A percentile compares a stretch with the other conserved stretches of the same genome.
Conservation (phyloP, 2,797 vertebrate genomes). For the Linurgus olivaceus region DNA sequence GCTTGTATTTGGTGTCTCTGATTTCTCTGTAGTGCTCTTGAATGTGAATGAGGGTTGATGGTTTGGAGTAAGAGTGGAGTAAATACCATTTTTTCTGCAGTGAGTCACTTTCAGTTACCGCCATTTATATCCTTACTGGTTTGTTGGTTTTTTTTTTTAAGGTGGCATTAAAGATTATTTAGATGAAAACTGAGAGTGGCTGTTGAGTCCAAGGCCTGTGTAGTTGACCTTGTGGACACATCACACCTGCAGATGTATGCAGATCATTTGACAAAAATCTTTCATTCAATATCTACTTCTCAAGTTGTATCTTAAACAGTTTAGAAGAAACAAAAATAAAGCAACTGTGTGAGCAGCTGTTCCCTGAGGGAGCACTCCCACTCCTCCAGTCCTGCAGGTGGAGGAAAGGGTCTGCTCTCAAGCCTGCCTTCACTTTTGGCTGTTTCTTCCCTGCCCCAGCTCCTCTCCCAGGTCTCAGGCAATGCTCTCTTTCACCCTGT, state of each 20-base stretch:
- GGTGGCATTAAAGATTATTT: not conserved
- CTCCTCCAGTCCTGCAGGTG: not conserved
- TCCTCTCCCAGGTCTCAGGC: not conserved
- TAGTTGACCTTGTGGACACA: not conserved
- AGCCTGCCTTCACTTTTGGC: not conserved
- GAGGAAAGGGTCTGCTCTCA: not conserved
- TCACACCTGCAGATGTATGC: not conserved
- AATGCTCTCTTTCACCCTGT: not conserved
- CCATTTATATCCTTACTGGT: not conserved
- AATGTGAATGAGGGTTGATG: not conserved
- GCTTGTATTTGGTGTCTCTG: not conserved
- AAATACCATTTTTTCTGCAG: not conserved
- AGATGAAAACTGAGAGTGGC: not conserved
- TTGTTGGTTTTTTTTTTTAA: not conserved
- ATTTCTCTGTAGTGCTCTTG: not conserved
- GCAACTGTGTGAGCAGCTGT: not conserved
- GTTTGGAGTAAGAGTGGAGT: constrained; percentile 22
- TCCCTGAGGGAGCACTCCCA: not conserved
- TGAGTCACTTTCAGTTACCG: not conserved
- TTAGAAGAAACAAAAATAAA: not conserved
- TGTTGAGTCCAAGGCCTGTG: not conserved
- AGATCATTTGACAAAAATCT: not conserved
- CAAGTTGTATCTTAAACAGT: not conserved
- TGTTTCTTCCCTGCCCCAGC: not conserved
- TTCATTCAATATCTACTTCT: not conserved